Evolutionary conservation across 2,888 invertebrate genomes (phyloP).

Genomic region (Ornithoptera priamus): DNA sequence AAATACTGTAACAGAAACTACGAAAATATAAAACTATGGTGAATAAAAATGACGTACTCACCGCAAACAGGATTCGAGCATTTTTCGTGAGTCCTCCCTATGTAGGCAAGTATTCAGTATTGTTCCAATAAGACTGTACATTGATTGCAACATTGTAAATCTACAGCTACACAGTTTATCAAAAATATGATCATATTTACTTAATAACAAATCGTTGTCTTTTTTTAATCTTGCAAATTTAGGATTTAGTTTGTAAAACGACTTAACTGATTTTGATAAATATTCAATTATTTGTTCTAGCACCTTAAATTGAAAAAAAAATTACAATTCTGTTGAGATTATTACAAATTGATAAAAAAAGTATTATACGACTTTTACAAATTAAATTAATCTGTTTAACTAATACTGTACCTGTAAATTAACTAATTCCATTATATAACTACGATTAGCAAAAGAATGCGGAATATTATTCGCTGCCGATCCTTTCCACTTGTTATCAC

Average conservation of each 20-base stretch:
- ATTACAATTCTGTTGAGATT: not conserved
- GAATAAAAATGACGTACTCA: conserved; percentile 45
- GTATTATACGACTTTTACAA: not conserved
- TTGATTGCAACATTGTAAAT: conserved; percentile 77
- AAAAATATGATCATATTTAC: conserved; percentile 76
- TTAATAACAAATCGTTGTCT: conserved; percentile 59
- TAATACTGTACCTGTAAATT: conserved; percentile 68
- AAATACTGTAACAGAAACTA: not conserved
- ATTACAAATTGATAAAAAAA: not conserved
- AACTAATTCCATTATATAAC: conserved; percentile 72
- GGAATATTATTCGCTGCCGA: conserved; percentile 46
- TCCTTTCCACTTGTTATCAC: conserved; percentile 75
- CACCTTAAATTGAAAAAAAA: conserved; percentile 63
- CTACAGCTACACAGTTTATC: conserved; percentile 76
- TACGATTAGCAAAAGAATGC: conserved; percentile 64
- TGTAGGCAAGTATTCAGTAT: conserved; percentile 76
- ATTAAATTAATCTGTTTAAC: not conserved
- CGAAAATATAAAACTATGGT: not conserved
- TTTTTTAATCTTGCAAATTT: conserved; percentile 71
- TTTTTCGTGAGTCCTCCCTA: conserved; percentile 79
- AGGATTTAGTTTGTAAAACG: conserved; percentile 76
- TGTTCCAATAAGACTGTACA: conserved; percentile 76
- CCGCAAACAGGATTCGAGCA: conserved; percentile 80
- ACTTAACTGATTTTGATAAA: conserved; percentile 73
- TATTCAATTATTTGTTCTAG: conserved; percentile 79